phyloP scores from a whole-genome alignment of 2,113 vertebrate species.

The Brienomyrus brachyistius region DNA sequence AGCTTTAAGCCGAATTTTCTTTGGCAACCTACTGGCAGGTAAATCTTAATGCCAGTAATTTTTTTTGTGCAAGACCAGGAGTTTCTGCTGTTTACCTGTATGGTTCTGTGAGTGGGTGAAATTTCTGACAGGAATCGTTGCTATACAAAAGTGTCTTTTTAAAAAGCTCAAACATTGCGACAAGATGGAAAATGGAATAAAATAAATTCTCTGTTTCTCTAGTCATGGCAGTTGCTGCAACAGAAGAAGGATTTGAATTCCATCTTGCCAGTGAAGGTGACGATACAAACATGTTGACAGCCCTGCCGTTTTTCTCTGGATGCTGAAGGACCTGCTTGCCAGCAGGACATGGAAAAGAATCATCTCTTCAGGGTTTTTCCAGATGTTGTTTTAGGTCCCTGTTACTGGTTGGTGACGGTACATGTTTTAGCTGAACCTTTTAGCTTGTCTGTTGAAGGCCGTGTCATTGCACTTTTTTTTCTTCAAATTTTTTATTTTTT shows the following conservation, averaged over 20 bases:
- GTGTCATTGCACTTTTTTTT: constrained; percentile 15
- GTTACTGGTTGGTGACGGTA: not conserved
- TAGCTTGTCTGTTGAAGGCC: not conserved
- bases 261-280: constrained; percentile 68
- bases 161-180: not conserved
- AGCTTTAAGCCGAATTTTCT: not conserved
- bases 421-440: not conserved
- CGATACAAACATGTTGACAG: constrained; percentile 57
- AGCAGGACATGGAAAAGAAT: not conserved
- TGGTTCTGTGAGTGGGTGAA: not conserved
- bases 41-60: not conserved
- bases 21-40: not conserved
- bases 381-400: not conserved
- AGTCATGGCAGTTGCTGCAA: constrained; percentile 71
- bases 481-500: not conserved
- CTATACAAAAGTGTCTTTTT: not conserved
- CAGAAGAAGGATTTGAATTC: constrained; percentile 73
- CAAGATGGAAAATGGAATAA: not conserved
- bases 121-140: not conserved
- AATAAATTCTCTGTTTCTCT: constrained; percentile 34
- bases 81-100: not conserved
- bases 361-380: not conserved
- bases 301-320: not conserved
- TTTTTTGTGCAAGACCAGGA: not conserved
- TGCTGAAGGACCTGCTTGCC: not conserved